phyloP scores from a whole-genome alignment of 2,113 vertebrate genomes.

The Indicator maculatus region DNA sequence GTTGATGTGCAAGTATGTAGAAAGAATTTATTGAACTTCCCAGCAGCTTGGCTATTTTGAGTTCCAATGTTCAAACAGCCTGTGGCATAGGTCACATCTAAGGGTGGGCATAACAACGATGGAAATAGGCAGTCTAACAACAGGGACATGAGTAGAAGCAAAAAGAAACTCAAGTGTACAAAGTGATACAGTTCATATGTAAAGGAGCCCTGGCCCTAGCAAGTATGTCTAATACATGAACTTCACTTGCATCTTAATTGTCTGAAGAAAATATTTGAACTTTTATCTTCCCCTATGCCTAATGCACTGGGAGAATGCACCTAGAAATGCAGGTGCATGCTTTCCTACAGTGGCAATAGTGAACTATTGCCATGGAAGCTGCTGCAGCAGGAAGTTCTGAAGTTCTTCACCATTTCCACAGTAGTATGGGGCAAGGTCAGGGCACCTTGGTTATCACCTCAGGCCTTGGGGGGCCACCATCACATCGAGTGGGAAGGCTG shows the following conservation, averaged over 20 bases:
- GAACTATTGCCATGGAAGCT: neutral
- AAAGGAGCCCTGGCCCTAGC: neutral
- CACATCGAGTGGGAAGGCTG: fast-evolving
- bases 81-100: neutral
- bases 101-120: neutral
- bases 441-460: neutral
- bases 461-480: neutral
- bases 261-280: neutral
- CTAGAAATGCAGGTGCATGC: neutral
- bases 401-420: neutral
- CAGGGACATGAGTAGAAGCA: neutral
- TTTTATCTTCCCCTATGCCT: neutral
- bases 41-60: neutral
- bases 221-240: neutral
- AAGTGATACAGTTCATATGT: neutral
- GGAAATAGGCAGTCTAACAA: neutral
- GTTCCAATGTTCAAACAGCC: neutral
- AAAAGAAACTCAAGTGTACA: neutral
- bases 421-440: neutral
- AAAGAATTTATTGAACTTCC: neutral
- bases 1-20: neutral
- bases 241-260: neutral
- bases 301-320: neutral
- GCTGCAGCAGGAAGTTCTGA: neutral
- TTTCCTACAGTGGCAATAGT: neutral